Conservation (phyloP, 2,888 invertebrate species). For the Shargacucullia verbasci region DNA sequence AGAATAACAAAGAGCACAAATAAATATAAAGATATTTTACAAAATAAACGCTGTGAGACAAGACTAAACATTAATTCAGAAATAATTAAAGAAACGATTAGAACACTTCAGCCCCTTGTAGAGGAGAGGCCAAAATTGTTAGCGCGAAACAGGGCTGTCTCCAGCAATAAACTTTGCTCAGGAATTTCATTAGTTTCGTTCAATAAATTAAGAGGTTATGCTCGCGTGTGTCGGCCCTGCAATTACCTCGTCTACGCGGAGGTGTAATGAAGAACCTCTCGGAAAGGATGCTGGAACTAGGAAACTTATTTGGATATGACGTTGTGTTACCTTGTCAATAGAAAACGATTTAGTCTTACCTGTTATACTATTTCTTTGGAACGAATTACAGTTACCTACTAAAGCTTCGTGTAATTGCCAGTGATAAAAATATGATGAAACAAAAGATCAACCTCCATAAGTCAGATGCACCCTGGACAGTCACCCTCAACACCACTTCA, state of each 20-base stretch:
- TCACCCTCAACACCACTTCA: too few species aligned
- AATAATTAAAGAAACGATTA: slow-evolving; percentile 88
- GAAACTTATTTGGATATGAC: slow-evolving; percentile 65
- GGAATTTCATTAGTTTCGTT: slow-evolving; percentile 89
- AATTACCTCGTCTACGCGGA: slow-evolving; percentile 83
- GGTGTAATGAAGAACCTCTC: slow-evolving; percentile 85
- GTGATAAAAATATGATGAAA: too few species aligned
- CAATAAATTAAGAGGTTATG: slow-evolving; percentile 89
- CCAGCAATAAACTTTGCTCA: slow-evolving; percentile 85
- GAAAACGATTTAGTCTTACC: background rate
- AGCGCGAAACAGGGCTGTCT: slow-evolving; percentile 85
- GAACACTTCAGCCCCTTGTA: slow-evolving; percentile 65
- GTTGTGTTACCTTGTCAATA: slow-evolving; percentile 17
- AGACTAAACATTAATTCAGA: slow-evolving; percentile 81
- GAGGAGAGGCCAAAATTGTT: slow-evolving; percentile 79
- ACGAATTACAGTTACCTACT: too few species aligned
- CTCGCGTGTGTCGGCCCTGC: slow-evolving; percentile 88
- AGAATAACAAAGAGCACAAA: slow-evolving; percentile 25
- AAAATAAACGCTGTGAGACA: slow-evolving; percentile 69
- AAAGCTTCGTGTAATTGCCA: too few species aligned
- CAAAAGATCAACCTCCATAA: too few species aligned
- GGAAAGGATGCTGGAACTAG: slow-evolving; percentile 55
- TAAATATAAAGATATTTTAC: slow-evolving; percentile 47
- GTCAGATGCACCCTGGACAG: too few species aligned
- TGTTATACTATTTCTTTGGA: too few species aligned